Evolutionary conservation across 2,797 vertebrate genomes (phyloP), one percentile per base, ranked within the genome.

Genomic region (Cygnus olor): DNA sequence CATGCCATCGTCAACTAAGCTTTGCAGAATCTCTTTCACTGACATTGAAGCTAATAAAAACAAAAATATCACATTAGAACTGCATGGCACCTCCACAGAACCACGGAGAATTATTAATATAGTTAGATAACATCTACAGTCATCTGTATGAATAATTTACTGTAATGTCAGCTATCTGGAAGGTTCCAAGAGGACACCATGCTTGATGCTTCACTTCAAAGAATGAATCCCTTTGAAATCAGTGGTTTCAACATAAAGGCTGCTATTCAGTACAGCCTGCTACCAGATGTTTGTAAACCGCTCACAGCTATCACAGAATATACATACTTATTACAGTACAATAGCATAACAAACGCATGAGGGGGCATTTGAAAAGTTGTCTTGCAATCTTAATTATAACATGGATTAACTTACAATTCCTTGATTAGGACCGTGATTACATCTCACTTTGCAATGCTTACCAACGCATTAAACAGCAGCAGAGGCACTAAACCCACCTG

Each of bases 21-120:
- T 99, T 96, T 99, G 99, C 60, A 99, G 98, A 72, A 99, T 98
- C 2, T 99, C 99, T 93, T 99, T 99, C 90, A 99, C 99, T 4
- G 98, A 98, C 99, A 99, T 99, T 0, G 99, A 98, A 38, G 99
- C 99, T 99, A 93, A 61, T 9, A 93, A 94, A 96, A 85, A 80
- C 30, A 96, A 86, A 96, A 96, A 49, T 2, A 49, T 13, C 14
- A 78, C 65, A 72, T 97, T 54, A 97, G 93, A 89, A 81, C 17
- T 3, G 3, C 47, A 27, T 1, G 80, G 44, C n/a, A 60, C 24
- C 28, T 78, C 63, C 63, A 21, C 19, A 44, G 28, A 88, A 93
- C n/a, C 60, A 58, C 1, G n/a, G 72, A 94, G 47, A 93, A 66
- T 49, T 86, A 44, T 25, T n/a, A 90, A 32, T 66, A 69, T 10